These are phyloP conservation scores for Sycophila texana DNA, from an alignment of 2,888 invertebrate genomes.

Conservation along the genomic window DNA sequence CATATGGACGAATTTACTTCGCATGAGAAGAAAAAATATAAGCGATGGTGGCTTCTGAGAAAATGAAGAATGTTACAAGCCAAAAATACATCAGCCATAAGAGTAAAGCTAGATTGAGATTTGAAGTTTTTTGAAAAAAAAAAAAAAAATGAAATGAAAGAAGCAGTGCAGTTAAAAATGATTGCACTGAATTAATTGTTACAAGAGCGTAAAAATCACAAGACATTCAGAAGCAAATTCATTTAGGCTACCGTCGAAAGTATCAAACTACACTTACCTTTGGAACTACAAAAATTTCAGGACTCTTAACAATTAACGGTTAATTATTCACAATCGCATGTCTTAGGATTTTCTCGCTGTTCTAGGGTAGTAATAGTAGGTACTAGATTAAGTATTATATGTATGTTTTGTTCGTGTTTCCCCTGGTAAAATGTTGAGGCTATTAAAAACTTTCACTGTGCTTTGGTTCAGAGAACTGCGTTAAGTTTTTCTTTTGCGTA, in stretches of 20 bases:
- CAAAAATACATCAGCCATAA: constrained; percentile 52
- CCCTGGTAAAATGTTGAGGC: constrained; percentile 75
- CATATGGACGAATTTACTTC: constrained; percentile 52
- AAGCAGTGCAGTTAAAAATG: constrained; percentile 63
- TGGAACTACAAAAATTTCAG: constrained; percentile 55
- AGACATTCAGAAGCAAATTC: constrained; percentile 67
- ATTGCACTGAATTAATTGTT: constrained; percentile 73
- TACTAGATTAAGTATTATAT: constrained; percentile 74
- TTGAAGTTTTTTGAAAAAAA: constrained; percentile 59
- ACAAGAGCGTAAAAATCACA: constrained; percentile 73
- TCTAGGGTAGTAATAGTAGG: constrained; percentile 71
- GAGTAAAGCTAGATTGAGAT: constrained; percentile 48
- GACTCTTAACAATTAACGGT: constrained; percentile 50
- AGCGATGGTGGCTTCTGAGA: constrained; percentile 55
- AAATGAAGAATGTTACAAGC: constrained; percentile 52
- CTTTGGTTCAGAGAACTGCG: constrained; percentile 66
- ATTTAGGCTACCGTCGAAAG: constrained; percentile 53
- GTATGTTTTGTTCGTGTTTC: constrained; percentile 74
- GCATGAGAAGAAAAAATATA: constrained; percentile 45
- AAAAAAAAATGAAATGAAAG: constrained; percentile 59
- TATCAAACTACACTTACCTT: constrained; percentile 51
- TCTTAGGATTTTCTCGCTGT: constrained; percentile 75
- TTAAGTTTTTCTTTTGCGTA: constrained; percentile 68
- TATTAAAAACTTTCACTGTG: constrained; percentile 70
- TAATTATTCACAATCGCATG: constrained; percentile 62